Conservation (phyloP, 2,888 invertebrate species). For the Hylaea fasciaria region DNA sequence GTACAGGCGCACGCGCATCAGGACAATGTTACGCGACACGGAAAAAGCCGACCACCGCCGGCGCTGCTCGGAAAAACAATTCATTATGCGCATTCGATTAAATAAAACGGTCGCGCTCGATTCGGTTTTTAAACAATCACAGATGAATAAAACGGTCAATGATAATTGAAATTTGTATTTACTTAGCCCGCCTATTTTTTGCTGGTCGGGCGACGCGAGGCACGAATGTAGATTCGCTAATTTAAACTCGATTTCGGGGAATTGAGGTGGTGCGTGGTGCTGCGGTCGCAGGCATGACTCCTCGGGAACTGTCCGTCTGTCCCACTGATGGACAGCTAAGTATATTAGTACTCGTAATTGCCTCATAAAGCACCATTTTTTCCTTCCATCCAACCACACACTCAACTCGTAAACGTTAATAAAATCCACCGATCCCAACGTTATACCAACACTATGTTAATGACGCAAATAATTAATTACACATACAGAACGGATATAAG, state of each 20-base stretch:
- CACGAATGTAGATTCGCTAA: constrained; percentile 74
- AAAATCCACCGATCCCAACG: constrained; percentile 43
- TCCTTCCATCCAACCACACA: constrained; percentile 41
- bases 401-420: constrained; percentile 40
- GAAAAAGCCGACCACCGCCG: constrained; percentile 80
- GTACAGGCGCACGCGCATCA: constrained; percentile 56
- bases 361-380: constrained; percentile 56
- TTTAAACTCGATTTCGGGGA: constrained; percentile 73
- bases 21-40: constrained; percentile 72
- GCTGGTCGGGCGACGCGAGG: constrained; percentile 67
- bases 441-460: constrained; percentile 38
- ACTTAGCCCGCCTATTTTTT: constrained; percentile 74
- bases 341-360: constrained; percentile 56
- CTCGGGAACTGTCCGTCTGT: constrained; percentile 49
- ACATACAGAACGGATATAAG: constrained; percentile 47
- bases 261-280: constrained; percentile 67
- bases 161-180: constrained; percentile 83
- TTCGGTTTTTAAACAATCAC: constrained; percentile 72
- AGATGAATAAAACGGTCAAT: constrained; percentile 78
- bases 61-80: constrained; percentile 72
- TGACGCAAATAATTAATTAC: constrained; percentile 44
- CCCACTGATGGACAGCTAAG: constrained; percentile 58
- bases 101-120: constrained; percentile 61
- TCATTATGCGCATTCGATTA: constrained; percentile 81
- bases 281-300: constrained; percentile 38